Evolutionary conservation across 2,113 vertebrate species (phyloP), one percentile per base, ranked within the genome.

Genomic region (Chroicocephalus ridibundus): DNA sequence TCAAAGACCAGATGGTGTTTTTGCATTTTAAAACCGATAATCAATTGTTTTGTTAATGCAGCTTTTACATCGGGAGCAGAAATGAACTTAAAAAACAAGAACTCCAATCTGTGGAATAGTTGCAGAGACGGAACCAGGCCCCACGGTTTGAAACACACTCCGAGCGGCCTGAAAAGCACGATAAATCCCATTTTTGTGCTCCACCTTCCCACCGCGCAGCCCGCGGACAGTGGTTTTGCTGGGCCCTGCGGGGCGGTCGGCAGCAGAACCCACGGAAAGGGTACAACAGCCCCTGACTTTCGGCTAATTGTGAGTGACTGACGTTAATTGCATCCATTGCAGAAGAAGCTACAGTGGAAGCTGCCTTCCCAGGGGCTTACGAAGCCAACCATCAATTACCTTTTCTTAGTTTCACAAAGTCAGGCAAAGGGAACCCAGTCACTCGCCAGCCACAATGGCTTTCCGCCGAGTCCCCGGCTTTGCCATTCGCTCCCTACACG

Each of bases 1-100:
- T 96, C 96, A 51, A 93, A 89, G 97, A 94, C 83, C 98, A 98
- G 98, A 97, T 97, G 98, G 98, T 97, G 97, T 93, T 97, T 98
- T 98, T 97, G 97, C 98, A 86, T 97, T 97, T 98, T 97, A 97
- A 96, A 98, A 97, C 97, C 83, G 88, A 98, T 98, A 98, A 98
- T 97, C 97, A 94, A 98, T 98, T 97, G 97, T 98, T 98, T 98
- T 98, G 97, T 96, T 96, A 96, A 97, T 96, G 95, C 97, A 95
- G 96, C 97, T 96, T 98, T 97, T 96, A 82, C 96, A 93, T 83
- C 86, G 52, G 96, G 86, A 97, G 96, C 94, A 84, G 95, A 96
- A 97, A 97, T 92, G 93, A 82, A 77, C 95, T 98, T 96, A 60
- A 71, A 86, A 86, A 60, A 75, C 88, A 71, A 94, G 87, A 95